phyloP scores from a whole-genome alignment of 1,140 invertebrate species.

The Pectinophora gossypiella region DNA sequence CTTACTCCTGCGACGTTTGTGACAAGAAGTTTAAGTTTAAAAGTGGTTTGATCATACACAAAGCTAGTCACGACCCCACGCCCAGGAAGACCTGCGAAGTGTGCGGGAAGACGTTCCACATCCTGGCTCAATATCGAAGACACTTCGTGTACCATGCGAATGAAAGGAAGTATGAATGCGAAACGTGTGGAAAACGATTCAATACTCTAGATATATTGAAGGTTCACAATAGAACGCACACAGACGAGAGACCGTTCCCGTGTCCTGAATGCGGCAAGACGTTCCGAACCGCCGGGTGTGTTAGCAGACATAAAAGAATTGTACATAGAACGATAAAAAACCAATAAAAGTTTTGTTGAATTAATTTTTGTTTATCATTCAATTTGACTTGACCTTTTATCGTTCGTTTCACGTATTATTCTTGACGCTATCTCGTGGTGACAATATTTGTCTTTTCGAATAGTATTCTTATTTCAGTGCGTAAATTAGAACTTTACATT shows the following conservation, averaged over 20 bases:
- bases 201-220: conserved; percentile 77
- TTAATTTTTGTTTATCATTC: neutral
- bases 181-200: conserved; percentile 75
- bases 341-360: conserved; percentile 6
- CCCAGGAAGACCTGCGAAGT: conserved; percentile 68
- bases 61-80: conserved; percentile 61
- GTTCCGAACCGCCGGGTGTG: conserved; percentile 66
- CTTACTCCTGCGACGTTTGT: conserved; percentile 76
- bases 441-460: too few species aligned
- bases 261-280: conserved; percentile 76
- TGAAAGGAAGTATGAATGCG: conserved; percentile 69
- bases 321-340: conserved; percentile 44
- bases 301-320: conserved; percentile 62
- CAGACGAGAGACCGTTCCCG: conserved; percentile 78
- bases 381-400: conserved; percentile 15
- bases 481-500: too few species aligned
- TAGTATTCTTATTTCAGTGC: too few species aligned
- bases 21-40: conserved; percentile 74
- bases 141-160: conserved; percentile 69
- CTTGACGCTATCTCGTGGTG: too few species aligned
- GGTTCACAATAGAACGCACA: conserved; percentile 85
- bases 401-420: too few species aligned
- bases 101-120: conserved; percentile 68
- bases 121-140: conserved; percentile 55
- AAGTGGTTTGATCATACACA: conserved; percentile 68